These are phyloP conservation scores for Antigone vipio DNA, from an alignment of 2,113 vertebrate genomes.

Conservation along the genomic window DNA sequence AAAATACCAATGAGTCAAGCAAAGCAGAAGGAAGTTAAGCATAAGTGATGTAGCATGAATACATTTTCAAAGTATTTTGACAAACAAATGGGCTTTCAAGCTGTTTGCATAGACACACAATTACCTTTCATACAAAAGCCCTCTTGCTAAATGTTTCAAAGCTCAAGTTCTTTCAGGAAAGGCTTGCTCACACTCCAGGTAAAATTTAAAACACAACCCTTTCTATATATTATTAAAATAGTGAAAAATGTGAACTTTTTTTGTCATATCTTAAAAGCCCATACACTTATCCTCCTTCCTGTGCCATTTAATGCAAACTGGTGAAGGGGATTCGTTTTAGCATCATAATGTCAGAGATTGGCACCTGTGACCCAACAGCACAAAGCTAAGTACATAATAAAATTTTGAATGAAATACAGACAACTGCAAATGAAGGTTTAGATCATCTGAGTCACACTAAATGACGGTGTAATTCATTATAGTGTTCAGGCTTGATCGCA, in stretches of 20 bases:
- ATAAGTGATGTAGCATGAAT: neutral
- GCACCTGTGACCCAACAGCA: neutral
- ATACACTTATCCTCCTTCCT: neutral
- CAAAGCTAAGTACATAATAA: neutral
- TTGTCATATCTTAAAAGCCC: accelerated
- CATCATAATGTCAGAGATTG: neutral
- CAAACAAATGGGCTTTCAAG: neutral
- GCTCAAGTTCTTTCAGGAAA: neutral
- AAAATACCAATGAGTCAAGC: neutral
- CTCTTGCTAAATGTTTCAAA: neutral
- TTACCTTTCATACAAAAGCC: neutral
- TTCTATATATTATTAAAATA: neutral
- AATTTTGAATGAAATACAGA: neutral
- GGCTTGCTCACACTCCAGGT: neutral
- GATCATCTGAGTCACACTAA: neutral
- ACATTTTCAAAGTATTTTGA: neutral
- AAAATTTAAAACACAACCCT: neutral
- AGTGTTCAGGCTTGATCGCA: neutral
- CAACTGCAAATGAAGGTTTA: neutral
- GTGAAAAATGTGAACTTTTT: neutral
- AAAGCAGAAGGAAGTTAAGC: neutral
- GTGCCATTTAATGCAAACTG: neutral
- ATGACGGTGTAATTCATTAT: neutral
- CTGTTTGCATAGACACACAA: neutral
- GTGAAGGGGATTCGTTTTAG: neutral